Percentiles rank a stretch among this genome's conserved stretches.
Conservation (phyloP, 2,113 vertebrate species). For the Anolis sagrei region DNA sequence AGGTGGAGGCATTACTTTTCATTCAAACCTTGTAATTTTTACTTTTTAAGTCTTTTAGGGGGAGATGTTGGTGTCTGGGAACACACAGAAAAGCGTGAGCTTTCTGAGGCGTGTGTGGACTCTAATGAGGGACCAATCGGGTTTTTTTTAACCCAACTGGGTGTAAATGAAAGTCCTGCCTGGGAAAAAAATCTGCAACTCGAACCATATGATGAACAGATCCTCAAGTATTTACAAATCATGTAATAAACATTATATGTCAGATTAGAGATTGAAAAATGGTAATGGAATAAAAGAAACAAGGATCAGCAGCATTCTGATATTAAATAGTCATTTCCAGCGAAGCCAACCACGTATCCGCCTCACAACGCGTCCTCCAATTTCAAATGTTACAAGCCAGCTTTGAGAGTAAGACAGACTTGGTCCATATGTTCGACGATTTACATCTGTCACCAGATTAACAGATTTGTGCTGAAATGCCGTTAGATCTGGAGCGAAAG, state of each 20-base stretch:
- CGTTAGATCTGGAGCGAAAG: constrained; percentile 27
- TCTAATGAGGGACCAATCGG: too few relatives aligned
- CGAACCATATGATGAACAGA: neutral
- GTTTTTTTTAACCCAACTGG: too few relatives aligned
- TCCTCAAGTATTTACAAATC: neutral
- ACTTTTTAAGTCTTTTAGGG: too few relatives aligned
- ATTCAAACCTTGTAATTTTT: too few relatives aligned
- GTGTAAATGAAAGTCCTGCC: too few relatives aligned
- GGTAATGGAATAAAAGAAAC: constrained; percentile 11
- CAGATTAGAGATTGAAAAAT: neutral
- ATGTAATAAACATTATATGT: constrained; percentile 3
- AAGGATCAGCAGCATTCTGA: constrained; percentile 16
- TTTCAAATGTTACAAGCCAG: constrained; percentile 28
- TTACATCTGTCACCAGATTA: constrained; percentile 69
- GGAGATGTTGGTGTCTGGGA: too few relatives aligned
- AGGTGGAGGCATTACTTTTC: too few relatives aligned
- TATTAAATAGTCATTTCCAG: constrained; percentile 8
- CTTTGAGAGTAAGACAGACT: constrained; percentile 43
- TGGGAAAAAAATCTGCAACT: neutral
- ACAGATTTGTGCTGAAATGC: constrained; percentile 61
- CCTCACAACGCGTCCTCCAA: neutral
- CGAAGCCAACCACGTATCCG: neutral
- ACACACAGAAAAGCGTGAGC: too few relatives aligned
- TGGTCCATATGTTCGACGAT: constrained; percentile 59
- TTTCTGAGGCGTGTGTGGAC: too few relatives aligned